A percentile compares a stretch with the other conserved stretches of the same genome.
Evolutionary conservation across 2,113 vertebrate species (phyloP).

Genomic region (Lepisosteus oculatus): DNA sequence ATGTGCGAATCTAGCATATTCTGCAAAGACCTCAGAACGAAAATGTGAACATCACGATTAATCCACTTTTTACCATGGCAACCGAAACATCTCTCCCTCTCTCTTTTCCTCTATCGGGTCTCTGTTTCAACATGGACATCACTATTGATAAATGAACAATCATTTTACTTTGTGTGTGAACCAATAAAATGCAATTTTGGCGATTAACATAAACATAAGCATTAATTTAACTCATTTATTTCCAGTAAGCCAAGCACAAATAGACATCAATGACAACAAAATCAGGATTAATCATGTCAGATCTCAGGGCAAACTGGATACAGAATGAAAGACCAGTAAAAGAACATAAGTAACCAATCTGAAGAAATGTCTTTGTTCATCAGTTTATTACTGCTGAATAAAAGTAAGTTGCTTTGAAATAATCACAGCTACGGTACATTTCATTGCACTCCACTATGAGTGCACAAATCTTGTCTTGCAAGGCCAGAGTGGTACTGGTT

Average conservation of each 20-base stretch:
- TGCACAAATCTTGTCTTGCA: background rate
- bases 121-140: conserved; percentile 1
- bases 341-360: conserved; percentile 42
- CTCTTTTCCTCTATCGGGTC: background rate
- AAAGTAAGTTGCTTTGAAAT: no score
- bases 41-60: conserved; percentile 20
- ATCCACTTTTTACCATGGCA: conserved; percentile 36
- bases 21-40: conserved; percentile 13
- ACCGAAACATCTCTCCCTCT: conserved; percentile 20
- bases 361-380: background rate
- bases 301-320: conserved; percentile 59
- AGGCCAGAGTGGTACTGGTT: no score
- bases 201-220: no score
- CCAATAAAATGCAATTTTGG: no score
- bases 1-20: conserved; percentile 22
- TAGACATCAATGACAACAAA: conserved; percentile 10
- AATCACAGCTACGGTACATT: no score
- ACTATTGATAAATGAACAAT: background rate
- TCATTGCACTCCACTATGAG: background rate
- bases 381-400: no score
- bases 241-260: background rate
- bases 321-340: conserved; percentile 68
- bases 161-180: background rate
- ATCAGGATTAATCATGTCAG: conserved; percentile 50
- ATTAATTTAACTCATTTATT: no score